These are phyloP conservation scores for Drosophila macrospina DNA, from an alignment of 2,888 invertebrate genomes.

Conservation along the genomic window DNA sequence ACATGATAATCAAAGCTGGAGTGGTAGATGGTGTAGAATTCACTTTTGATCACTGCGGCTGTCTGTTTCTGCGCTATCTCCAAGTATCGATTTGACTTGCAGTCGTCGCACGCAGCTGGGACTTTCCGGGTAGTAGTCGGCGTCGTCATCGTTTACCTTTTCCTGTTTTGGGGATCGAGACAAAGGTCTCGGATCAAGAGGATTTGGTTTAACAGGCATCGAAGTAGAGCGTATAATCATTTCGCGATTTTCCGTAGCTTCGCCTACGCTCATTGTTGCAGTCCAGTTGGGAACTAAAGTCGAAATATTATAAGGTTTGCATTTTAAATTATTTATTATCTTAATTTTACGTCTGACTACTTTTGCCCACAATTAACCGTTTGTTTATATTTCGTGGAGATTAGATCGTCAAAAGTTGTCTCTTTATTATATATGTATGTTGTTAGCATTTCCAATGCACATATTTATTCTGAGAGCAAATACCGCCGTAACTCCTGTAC, in stretches of 20 bases:
- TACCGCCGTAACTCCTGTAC: conserved; percentile 28
- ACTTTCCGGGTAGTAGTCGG: conserved; percentile 82
- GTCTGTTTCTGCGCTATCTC: conserved; percentile 50
- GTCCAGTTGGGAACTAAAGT: conserved; percentile 18
- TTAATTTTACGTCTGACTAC: conserved; percentile 37
- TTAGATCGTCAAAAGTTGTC: conserved; percentile 63
- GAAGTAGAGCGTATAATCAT: conserved; percentile 83
- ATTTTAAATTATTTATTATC: conserved; percentile 75
- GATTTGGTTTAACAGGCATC: conserved; percentile 84
- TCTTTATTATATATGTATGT: conserved; percentile 15
- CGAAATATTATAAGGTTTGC: conserved; percentile 44
- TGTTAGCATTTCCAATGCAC: conserved; percentile 38
- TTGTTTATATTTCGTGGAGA: conserved; percentile 57
- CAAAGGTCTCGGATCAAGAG: conserved; percentile 68
- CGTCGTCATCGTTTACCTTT: conserved; percentile 61
- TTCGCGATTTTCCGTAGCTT: conserved; percentile 35
- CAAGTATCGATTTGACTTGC: conserved; percentile 48
- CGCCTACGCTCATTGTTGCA: conserved; percentile 45
- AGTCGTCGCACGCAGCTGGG: conserved; percentile 66
- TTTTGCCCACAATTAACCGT: conserved; percentile 33
- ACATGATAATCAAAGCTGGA: neutral
- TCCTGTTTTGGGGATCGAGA: conserved; percentile 84
- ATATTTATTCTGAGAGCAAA: conserved; percentile 44
- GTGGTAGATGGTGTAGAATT: neutral
- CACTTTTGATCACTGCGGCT: conserved; percentile 80